phyloP scores from a whole-genome alignment of 2,888 invertebrate genomes.

The Apamea anceps region DNA sequence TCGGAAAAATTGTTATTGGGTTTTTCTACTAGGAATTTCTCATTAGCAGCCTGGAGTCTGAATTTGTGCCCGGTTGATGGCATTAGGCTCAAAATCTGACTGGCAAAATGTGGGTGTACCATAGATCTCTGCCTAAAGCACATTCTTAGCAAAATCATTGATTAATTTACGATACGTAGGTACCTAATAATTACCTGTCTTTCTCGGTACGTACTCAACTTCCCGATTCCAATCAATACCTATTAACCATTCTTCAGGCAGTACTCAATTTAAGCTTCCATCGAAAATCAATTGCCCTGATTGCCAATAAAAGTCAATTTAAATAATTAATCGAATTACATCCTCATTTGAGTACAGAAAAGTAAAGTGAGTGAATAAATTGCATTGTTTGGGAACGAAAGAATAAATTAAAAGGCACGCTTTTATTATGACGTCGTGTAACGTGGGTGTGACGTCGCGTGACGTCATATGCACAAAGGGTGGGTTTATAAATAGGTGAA shows the following conservation, averaged over 20 bases:
- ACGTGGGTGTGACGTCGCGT: slow-evolving; percentile 38
- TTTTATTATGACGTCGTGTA: slow-evolving; percentile 52
- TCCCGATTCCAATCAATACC: slow-evolving; percentile 13
- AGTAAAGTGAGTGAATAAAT: slow-evolving; percentile 31
- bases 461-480: slow-evolving; percentile 58
- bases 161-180: background rate
- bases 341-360: slow-evolving; percentile 7
- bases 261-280: slow-evolving; percentile 15
- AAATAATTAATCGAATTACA: slow-evolving; percentile 33
- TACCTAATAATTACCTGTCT: too few species aligned
- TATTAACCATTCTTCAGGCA: background rate
- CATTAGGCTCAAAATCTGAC: background rate
- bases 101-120: background rate
- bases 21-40: background rate
- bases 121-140: background rate
- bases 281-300: slow-evolving; percentile 34
- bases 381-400: slow-evolving; percentile 44
- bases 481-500: slow-evolving; percentile 57
- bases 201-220: background rate
- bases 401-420: slow-evolving; percentile 42
- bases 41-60: background rate
- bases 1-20: background rate
- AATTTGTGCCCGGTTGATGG: background rate
- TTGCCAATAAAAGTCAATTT: slow-evolving; percentile 31
- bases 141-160: background rate